These are phyloP conservation scores for Porites divaricata DNA, from an alignment of 92 coral and sea anemone species.

Conservation along the genomic window DNA sequence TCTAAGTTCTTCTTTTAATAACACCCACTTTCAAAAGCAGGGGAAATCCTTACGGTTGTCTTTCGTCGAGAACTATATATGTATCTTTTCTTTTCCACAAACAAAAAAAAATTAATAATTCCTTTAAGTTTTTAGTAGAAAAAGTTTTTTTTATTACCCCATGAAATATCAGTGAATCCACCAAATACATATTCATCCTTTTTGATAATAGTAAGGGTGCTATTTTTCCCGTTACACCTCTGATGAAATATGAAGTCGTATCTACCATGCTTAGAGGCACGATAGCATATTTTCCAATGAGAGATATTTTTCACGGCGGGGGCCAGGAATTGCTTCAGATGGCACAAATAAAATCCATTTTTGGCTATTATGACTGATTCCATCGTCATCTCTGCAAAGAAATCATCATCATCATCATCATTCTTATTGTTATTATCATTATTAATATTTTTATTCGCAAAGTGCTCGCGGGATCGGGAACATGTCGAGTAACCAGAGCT, in stretches of 20 bases:
- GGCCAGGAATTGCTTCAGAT: background rate
- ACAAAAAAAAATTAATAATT: too few species aligned
- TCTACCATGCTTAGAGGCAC: background rate
- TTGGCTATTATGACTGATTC: background rate
- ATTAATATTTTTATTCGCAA: too few species aligned
- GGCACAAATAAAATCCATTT: background rate
- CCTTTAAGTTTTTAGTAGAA: background rate
- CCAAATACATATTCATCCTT: background rate
- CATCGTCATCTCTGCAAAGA: background rate
- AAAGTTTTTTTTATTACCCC: background rate
- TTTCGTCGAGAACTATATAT: too few species aligned
- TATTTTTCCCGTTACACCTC: background rate
- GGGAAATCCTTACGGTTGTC: too few species aligned
- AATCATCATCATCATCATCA: too few species aligned
- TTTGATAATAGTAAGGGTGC: background rate
- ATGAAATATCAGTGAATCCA: background rate
- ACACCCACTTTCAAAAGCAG: too few species aligned
- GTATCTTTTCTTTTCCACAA: too few species aligned
- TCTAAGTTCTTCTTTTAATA: too few species aligned
- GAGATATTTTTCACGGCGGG: background rate
- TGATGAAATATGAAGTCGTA: background rate
- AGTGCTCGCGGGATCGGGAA: too few species aligned
- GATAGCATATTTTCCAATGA: background rate
- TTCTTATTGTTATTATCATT: too few species aligned
- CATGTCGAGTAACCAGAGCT: too few species aligned